Percentiles rank a stretch among this genome's conserved stretches.
phyloP scores from a whole-genome alignment of 1,140 invertebrate genomes.

The Ceratosolen fusciceps region DNA sequence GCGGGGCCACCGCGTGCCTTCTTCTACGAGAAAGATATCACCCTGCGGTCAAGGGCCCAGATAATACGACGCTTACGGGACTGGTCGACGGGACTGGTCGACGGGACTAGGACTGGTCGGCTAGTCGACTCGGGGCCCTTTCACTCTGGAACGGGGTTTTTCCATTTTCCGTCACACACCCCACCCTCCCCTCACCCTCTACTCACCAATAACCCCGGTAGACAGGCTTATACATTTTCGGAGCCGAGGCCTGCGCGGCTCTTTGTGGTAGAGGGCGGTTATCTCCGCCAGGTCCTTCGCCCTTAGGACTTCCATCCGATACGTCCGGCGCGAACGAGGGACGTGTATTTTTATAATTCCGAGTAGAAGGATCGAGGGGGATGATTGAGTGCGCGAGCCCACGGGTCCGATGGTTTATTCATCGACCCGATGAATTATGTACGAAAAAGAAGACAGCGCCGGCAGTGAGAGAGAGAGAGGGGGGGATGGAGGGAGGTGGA shows the following conservation, averaged over 20 bases:
- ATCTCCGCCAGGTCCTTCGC: no score
- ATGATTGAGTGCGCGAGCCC: constrained; percentile 21
- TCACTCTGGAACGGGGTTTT: constrained; percentile 6
- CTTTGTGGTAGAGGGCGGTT: neutral
- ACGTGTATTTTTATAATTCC: neutral
- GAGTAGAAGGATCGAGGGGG: neutral
- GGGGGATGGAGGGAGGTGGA: no score
- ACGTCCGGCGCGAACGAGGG: neutral
- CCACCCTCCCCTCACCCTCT: no score
- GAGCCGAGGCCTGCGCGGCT: neutral
- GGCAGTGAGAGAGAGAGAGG: no score
- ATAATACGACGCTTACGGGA: constrained; percentile 34
- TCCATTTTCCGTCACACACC: neutral
- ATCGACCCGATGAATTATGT: constrained; percentile 1
- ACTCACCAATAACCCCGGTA: no score
- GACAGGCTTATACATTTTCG: neutral
- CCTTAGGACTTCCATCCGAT: neutral
- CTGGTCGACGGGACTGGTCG: no score
- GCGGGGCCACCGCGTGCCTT: neutral
- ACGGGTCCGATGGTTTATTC: neutral
- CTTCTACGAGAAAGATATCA: constrained; percentile 30
- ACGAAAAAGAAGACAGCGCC: no score
- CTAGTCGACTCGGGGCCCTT: no score
- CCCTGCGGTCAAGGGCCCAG: neutral
- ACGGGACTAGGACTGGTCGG: no score